phyloP scores from a whole-genome alignment of 2,113 vertebrate species.

The Hirundichthys speculiger region DNA sequence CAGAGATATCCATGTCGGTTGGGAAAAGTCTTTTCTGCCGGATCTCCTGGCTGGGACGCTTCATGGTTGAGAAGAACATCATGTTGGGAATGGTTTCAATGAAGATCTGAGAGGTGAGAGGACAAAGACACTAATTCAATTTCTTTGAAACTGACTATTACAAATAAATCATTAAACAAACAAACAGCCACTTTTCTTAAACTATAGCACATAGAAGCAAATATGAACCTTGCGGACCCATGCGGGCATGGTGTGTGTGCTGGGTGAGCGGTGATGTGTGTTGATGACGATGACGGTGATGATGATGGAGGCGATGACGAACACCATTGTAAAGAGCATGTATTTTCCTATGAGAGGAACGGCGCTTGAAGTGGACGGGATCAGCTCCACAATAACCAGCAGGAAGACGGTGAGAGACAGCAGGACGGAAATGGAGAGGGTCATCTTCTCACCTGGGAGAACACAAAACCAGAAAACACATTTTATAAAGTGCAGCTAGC shows the following conservation, averaged over 20 bases:
- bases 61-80: slow-evolving; percentile 99
- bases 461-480: too few relatives aligned
- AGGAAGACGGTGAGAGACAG: slow-evolving; percentile 97
- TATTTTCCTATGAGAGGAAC: slow-evolving; percentile 98
- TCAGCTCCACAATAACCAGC: slow-evolving; percentile 97
- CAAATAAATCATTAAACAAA: too few relatives aligned
- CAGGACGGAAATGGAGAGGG: slow-evolving; percentile 95
- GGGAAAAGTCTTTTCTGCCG: slow-evolving; percentile 86
- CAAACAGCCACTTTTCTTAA: slow-evolving; percentile 19
- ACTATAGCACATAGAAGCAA: background rate
- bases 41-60: slow-evolving; percentile 91
- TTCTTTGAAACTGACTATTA: too few relatives aligned
- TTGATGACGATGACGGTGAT: slow-evolving; percentile 98
- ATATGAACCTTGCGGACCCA: slow-evolving; percentile 93
- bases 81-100: slow-evolving; percentile 96
- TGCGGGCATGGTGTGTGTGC: slow-evolving; percentile 93
- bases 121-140: background rate
- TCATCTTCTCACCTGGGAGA: slow-evolving; percentile 95
- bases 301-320: slow-evolving; percentile 96
- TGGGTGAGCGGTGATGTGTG: slow-evolving; percentile 96
- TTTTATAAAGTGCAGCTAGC: too few relatives aligned
- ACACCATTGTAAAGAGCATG: slow-evolving; percentile 99
- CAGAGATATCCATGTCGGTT: slow-evolving; percentile 94
- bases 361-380: slow-evolving; percentile 95
- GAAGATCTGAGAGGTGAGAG: slow-evolving; percentile 84